Evolutionary conservation across 2,888 invertebrate species (phyloP).

Genomic region (Caenorhabditis sp.): DNA sequence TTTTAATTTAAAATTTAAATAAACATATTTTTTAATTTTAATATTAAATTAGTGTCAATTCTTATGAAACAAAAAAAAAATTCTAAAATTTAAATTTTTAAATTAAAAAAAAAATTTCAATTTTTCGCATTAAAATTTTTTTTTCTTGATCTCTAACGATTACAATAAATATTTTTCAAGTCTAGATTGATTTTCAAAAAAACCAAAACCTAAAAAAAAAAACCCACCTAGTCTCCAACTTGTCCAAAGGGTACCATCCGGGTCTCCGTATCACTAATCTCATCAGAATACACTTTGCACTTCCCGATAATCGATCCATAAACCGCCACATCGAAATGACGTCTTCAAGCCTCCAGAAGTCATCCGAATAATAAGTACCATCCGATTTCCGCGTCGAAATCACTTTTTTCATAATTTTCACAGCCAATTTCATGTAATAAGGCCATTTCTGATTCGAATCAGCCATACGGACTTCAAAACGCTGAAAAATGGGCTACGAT

Average conservation of each 20-base stretch:
- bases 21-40: no score
- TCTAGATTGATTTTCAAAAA: no score
- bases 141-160: constrained; percentile 32
- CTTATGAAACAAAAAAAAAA: neutral
- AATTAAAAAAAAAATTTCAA: no score
- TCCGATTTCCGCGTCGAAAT: constrained; percentile 41
- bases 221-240: no score
- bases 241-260: constrained; percentile 51
- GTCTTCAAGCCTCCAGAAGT: constrained; percentile 52
- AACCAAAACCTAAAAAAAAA: no score
- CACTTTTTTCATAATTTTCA: constrained; percentile 44
- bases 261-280: constrained; percentile 44
- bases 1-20: no score
- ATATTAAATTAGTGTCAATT: no score
- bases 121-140: neutral
- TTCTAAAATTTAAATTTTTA: no score
- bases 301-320: constrained; percentile 28
- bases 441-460: neutral
- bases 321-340: constrained; percentile 44
- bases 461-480: constrained; percentile 21
- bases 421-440: constrained; percentile 43
- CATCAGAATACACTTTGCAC: constrained; percentile 43
- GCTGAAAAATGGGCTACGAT: constrained; percentile 19
- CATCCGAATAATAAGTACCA: constrained; percentile 37
- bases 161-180: no score